Percentiles rank a stretch among this genome's conserved stretches.
Conservation (phyloP, 2,888 invertebrate species). For the Mimas tiliae region DNA sequence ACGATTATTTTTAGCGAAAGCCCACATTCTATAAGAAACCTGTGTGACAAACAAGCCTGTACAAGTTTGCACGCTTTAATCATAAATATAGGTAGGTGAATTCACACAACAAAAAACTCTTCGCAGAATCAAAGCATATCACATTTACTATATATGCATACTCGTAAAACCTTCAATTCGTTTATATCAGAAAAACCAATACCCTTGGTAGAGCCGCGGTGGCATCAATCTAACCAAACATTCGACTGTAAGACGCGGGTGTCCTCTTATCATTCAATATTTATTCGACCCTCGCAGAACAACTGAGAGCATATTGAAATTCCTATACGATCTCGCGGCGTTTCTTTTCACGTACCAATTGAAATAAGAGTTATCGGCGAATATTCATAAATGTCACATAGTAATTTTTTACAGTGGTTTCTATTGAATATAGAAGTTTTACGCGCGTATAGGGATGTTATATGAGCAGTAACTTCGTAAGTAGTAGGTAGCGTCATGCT, state of each 20-base stretch:
- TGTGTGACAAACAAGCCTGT: too few species aligned
- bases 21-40: too few species aligned
- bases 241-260: slow-evolving; percentile 5
- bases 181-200: slow-evolving; percentile 16
- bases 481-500: too few species aligned
- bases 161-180: slow-evolving; percentile 1
- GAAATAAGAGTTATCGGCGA: slow-evolving; percentile 4
- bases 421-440: neutral
- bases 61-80: too few species aligned
- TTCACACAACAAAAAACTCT: neutral
- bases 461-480: too few species aligned
- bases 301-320: slow-evolving; percentile 26
- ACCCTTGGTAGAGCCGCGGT: slow-evolving; percentile 8
- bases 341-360: slow-evolving; percentile 13
- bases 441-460: too few species aligned
- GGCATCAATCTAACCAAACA: slow-evolving; percentile 20
- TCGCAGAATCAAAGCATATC: neutral
- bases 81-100: too few species aligned
- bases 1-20: too few species aligned
- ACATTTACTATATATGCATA: neutral
- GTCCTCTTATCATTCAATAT: slow-evolving; percentile 35
- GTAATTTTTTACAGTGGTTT: neutral
- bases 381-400: neutral
- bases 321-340: slow-evolving; percentile 19
- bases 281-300: slow-evolving; percentile 30